Percentiles rank a stretch among this genome's conserved stretches.
Conservation (phyloP, 2,113 vertebrate species). For the Lycaon pictus region DNA sequence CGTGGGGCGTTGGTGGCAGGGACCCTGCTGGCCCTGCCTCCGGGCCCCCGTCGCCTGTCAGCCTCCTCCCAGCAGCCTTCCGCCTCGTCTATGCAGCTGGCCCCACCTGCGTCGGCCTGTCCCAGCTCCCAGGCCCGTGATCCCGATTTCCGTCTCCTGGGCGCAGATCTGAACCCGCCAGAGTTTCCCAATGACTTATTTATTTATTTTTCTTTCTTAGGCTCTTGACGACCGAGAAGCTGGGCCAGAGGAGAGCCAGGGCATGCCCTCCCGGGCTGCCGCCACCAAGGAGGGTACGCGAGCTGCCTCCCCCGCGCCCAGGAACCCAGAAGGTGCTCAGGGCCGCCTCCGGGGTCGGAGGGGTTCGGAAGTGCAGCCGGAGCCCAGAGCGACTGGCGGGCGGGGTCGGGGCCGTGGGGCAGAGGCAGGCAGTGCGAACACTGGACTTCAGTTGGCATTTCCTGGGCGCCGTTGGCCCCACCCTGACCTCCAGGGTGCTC, state of each 20-base stretch:
- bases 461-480: not conserved
- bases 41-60: too few species aligned
- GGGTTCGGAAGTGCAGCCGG: not conserved
- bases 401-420: not conserved
- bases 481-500: not conserved
- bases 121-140: not conserved
- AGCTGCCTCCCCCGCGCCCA: not conserved
- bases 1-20: not conserved
- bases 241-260: slow-evolving; percentile 69
- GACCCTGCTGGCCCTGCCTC: too few species aligned
- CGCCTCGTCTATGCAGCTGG: not conserved
- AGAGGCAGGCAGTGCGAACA: too few species aligned
- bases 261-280: slow-evolving; percentile 73
- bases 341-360: not conserved
- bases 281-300: slow-evolving; percentile 81
- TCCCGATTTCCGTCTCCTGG: not conserved
- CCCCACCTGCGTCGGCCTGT: not conserved
- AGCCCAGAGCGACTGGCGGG: not conserved
- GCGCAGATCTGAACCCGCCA: not conserved
- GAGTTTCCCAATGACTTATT: slow-evolving; percentile 64
- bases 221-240: slow-evolving; percentile 79
- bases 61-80: not conserved
- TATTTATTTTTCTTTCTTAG: slow-evolving; percentile 72
- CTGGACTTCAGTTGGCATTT: not conserved
- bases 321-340: not conserved